Evolutionary conservation across 2,888 invertebrate genomes (phyloP).

Genomic region (Melanostoma scalare): DNA sequence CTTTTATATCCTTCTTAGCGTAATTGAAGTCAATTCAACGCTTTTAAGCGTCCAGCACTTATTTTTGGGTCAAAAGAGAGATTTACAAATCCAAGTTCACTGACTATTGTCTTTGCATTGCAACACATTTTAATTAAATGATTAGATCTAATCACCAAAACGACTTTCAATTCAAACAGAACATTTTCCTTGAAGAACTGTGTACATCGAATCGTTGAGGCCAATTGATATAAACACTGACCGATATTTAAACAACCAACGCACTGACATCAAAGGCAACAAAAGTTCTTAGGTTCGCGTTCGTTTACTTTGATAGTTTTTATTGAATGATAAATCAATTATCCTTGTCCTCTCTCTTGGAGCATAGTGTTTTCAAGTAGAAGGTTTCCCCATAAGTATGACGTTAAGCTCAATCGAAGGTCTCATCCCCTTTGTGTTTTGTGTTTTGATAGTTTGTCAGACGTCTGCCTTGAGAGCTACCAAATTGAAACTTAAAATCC

Average conservation of each 20-base stretch:
- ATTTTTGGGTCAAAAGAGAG: too few relatives aligned
- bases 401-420: constrained; percentile 7
- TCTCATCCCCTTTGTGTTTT: neutral
- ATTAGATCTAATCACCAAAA: neutral
- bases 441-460: neutral
- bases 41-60: too few relatives aligned
- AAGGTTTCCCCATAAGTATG: constrained; percentile 4
- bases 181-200: constrained; percentile 1
- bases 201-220: constrained; percentile 3
- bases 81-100: too few relatives aligned
- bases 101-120: too few relatives aligned
- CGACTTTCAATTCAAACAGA: neutral
- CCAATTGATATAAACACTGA: constrained; percentile 20
- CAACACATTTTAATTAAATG: neutral
- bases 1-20: too few relatives aligned
- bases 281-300: too few relatives aligned
- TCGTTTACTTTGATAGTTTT: neutral
- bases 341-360: constrained; percentile 28
- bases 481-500: neutral
- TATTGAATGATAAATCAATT: constrained; percentile 20
- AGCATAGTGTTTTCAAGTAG: constrained; percentile 13
- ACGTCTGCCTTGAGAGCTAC: neutral
- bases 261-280: constrained; percentile 10
- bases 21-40: too few relatives aligned
- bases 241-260: neutral